Conservation (phyloP, 2,888 invertebrate genomes). For the Podotricha telesiphe region DNA sequence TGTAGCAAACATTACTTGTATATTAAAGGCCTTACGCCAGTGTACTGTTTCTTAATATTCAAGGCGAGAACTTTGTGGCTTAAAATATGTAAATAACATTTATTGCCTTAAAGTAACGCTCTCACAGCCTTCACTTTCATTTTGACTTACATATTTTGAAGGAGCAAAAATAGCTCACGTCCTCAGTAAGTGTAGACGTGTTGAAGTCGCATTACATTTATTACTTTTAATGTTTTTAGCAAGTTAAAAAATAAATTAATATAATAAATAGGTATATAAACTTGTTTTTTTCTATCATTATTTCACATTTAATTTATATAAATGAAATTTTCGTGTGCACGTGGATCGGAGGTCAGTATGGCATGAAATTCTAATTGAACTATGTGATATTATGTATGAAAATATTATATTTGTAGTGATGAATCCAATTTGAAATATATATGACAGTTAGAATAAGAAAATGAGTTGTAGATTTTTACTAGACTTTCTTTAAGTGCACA, state of each 20-base stretch:
- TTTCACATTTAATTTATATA: not conserved
- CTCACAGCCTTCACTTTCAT: constrained; percentile 39
- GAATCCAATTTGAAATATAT: too few relatives aligned
- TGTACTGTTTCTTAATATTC: constrained; percentile 46
- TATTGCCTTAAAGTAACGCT: constrained; percentile 56
- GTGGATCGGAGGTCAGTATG: not conserved
- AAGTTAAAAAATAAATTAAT: too few relatives aligned
- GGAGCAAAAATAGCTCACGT: constrained; percentile 6
- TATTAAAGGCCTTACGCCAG: constrained; percentile 13
- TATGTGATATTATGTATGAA: not conserved
- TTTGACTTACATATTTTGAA: constrained; percentile 19
- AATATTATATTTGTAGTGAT: too few relatives aligned
- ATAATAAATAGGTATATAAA: too few relatives aligned
- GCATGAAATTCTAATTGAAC: not conserved
- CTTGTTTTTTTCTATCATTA: too few relatives aligned
- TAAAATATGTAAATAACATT: constrained; percentile 64
- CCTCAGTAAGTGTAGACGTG: not conserved
- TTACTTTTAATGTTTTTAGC: not conserved
- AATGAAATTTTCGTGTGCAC: not conserved
- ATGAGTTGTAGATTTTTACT: too few relatives aligned
- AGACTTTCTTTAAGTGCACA: too few relatives aligned
- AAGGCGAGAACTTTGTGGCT: constrained; percentile 40
- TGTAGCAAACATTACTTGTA: not conserved
- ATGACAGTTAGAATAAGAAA: too few relatives aligned
- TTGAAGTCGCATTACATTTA: constrained; percentile 38